Percentiles rank a stretch among this genome's conserved stretches.
Conservation (phyloP, 2,113 vertebrate species). For the Collichthys lucidus region DNA sequence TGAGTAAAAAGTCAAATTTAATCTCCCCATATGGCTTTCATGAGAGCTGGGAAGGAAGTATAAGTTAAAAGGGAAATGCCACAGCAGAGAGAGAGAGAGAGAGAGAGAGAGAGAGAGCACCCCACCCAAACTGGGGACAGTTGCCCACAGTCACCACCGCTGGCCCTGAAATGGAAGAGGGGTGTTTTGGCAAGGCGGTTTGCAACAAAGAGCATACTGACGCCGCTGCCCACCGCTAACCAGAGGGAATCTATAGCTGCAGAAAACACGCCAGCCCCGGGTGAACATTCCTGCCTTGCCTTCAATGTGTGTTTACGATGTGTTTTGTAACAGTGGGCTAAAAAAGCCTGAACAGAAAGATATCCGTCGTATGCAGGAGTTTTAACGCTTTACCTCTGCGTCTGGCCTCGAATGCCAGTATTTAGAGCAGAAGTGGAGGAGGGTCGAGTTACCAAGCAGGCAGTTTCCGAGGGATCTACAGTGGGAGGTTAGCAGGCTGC, state of each 20-base stretch:
- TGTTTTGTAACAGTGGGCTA: conserved; percentile 1
- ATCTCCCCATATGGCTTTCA: conserved; percentile 62
- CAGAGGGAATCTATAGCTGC: conserved; percentile 45
- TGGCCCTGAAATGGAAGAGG: conserved; percentile 58
- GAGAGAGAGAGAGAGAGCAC: conserved; percentile 44
- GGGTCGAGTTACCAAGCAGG: too few relatives aligned
- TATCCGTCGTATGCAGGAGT: neutral
- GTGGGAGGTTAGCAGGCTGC: neutral
- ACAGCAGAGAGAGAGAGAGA: conserved; percentile 40
- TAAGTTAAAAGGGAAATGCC: conserved; percentile 52
- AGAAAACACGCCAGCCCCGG: conserved; percentile 27
- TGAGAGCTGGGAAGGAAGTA: conserved; percentile 40
- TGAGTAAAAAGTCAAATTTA: conserved; percentile 23
- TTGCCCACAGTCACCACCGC: conserved; percentile 68
- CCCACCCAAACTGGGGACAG: conserved; percentile 63
- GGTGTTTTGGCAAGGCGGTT: conserved; percentile 53
- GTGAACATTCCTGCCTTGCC: conserved; percentile 54
- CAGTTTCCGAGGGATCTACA: conserved; percentile 21
- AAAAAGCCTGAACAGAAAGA: conserved; percentile 12
- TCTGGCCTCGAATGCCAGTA: neutral
- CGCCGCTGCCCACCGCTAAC: conserved; percentile 57
- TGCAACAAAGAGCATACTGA: conserved; percentile 65
- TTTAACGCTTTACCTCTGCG: conserved; percentile 23
- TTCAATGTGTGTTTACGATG: conserved; percentile 39
- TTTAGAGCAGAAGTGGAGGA: too few relatives aligned